phyloP scores from a whole-genome alignment of 2,888 invertebrate species.

The Rhaphigaster nebulosa region DNA sequence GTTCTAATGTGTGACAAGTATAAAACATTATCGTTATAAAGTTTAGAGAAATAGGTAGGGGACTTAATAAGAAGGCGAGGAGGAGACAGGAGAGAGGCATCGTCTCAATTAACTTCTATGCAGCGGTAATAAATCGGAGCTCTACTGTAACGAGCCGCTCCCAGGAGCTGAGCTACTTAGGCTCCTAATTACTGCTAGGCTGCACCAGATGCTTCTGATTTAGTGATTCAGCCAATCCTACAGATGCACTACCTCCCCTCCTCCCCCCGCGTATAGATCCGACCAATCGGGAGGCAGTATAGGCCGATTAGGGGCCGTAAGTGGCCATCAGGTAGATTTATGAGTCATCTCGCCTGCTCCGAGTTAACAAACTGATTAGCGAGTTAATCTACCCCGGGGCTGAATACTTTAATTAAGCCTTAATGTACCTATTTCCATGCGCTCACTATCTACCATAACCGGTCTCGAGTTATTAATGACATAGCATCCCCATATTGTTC shows the following conservation, averaged over 20 bases:
- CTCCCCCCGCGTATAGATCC: neutral
- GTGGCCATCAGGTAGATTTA: constrained; percentile 44
- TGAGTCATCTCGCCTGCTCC: constrained; percentile 1
- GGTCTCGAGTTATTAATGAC: neutral
- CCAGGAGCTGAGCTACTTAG: constrained; percentile 13
- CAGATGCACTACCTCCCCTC: neutral
- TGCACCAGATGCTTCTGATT: constrained; percentile 12
- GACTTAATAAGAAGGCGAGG: constrained; percentile 24
- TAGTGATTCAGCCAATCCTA: constrained; percentile 36
- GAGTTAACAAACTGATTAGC: constrained; percentile 31
- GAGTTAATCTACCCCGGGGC: constrained; percentile 2
- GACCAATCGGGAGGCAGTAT: neutral
- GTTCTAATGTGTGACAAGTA: too few relatives aligned
- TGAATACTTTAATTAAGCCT: constrained; percentile 44
- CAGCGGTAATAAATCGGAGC: constrained; percentile 24
- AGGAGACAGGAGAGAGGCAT: constrained; percentile 7
- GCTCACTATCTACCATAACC: constrained; percentile 23
- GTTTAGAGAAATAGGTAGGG: neutral
- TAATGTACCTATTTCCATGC: constrained; percentile 42
- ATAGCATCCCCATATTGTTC: neutral
- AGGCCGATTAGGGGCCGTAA: constrained; percentile 25
- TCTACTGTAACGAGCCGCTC: constrained; percentile 6
- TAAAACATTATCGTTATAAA: neutral
- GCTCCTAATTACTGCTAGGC: constrained; percentile 16
- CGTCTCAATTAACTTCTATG: constrained; percentile 39